Evolutionary conservation across 2,113 vertebrate species (phyloP), one percentile per base, ranked within the genome.

Genomic region (Jaculus jaculus): DNA sequence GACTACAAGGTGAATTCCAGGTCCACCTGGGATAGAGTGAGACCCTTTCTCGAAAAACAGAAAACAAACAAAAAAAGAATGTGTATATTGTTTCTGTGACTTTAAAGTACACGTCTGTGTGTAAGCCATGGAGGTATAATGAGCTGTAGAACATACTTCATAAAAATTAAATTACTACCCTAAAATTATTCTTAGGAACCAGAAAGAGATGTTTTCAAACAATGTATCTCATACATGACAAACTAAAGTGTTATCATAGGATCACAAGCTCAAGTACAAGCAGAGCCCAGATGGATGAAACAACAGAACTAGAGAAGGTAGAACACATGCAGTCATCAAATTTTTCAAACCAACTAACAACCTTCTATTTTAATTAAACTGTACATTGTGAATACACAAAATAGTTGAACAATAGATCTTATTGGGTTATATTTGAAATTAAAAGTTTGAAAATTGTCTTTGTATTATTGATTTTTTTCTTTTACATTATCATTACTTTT

Each of bases 361-460:
- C 54, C 15, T 11, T 78, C 51, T 69, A 8, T 69, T 89, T 85
- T 71, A 47, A 68, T 61, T 93, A 81, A 94, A 39, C 34, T 63
- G 21, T 61, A 16, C 32, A 79, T 42, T n/a, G 23, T 75, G 77
- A 75, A 5, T 28, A 80, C 42, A 15, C 2, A 73, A 87, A 37
- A 58, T 58, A 87, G 54, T 90, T 73, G 16, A 79, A 79, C 15
- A 34, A 28, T 65, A 28, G 18, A 47, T 69, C 71, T 66, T 63
- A 90, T 30, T 82, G 68, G 4, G 39, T 23, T 87, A 66, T 61
- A 77, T 82, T 90, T 83, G 4, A 87, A 72, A 78, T 90, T 92
- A 16, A 30, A 58, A 63, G 20, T 86, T 39, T 39, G 20, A 86
- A 75, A 84, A 39, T 2, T 75, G 9, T 39, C 24, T 82, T 92